Evolutionary conservation across 2,888 invertebrate genomes (phyloP).

Genomic region (Drosophila rellima): DNA sequence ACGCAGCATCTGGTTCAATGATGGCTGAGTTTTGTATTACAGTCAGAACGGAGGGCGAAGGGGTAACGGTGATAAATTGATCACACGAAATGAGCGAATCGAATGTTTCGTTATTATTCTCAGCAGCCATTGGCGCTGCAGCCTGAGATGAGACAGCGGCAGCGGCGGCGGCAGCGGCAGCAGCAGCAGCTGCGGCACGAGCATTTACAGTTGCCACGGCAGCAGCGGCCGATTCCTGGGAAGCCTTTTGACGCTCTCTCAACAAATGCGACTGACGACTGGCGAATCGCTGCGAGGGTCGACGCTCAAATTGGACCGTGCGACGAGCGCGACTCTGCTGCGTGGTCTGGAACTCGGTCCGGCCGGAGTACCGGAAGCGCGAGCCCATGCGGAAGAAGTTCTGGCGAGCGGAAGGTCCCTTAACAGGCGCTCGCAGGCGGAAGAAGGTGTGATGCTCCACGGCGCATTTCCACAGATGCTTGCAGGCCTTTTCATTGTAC

Average conservation of each 20-base stretch:
- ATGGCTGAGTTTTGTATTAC: conserved; percentile 84
- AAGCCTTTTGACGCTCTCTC: conserved; percentile 89
- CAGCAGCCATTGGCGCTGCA: conserved; percentile 50
- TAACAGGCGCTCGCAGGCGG: conserved; percentile 95
- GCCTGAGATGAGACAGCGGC: conserved; percentile 63
- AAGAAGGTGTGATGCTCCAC: conserved; percentile 99
- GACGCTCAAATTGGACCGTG: conserved; percentile 97
- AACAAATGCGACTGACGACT: conserved; percentile 95
- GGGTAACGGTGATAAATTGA: conserved; percentile 77
- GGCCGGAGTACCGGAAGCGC: conserved; percentile 95
- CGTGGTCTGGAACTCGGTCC: conserved; percentile 99
- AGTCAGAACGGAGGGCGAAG: conserved; percentile 85
- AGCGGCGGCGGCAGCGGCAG: conserved; percentile 69
- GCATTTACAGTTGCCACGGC: conserved; percentile 81
- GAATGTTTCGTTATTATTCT: conserved; percentile 68
- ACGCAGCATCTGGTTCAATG: conserved; percentile 76
- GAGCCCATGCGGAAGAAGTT: conserved; percentile 99
- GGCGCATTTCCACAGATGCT: conserved; percentile 99
- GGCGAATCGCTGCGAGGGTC: conserved; percentile 98
- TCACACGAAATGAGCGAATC: conserved; percentile 78
- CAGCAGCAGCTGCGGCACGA: conserved; percentile 79
- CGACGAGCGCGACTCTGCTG: conserved; percentile 95
- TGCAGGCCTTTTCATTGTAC: conserved; percentile 98
- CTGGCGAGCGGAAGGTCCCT: conserved; percentile 95
- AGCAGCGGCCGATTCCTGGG: conserved; percentile 82